Percentiles rank a stretch among this genome's conserved stretches.
Evolutionary conservation across 2,888 invertebrate genomes (phyloP).

Genomic region (Dilophus febrilis): DNA sequence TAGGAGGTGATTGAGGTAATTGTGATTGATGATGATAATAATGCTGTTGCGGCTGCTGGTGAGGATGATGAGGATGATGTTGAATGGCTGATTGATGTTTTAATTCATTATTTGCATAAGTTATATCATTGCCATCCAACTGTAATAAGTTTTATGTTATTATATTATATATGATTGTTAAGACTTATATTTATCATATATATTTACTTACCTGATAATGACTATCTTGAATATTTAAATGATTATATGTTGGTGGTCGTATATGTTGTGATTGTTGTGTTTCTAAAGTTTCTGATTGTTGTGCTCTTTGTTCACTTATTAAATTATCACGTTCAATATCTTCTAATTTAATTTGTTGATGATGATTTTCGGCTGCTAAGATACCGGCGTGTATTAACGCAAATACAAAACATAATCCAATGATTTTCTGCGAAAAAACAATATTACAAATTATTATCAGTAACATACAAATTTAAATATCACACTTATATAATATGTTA

Average conservation of each 20-base stretch:
- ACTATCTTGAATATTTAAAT: constrained; percentile 2
- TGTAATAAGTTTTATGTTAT: too few relatives aligned
- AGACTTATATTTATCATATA: neutral
- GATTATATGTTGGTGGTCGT: constrained; percentile 7
- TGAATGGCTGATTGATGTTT: too few relatives aligned
- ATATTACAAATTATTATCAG: too few relatives aligned
- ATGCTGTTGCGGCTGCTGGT: too few relatives aligned
- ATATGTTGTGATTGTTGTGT: constrained; percentile 9
- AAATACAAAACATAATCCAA: too few relatives aligned
- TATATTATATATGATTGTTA: neutral
- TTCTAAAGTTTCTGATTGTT: constrained; percentile 7
- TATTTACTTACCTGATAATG: constrained; percentile 3
- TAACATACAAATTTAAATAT: too few relatives aligned
- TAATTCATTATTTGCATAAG: too few relatives aligned
- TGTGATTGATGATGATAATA: too few relatives aligned
- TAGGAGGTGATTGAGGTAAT: neutral
- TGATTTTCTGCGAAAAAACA: too few relatives aligned
- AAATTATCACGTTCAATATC: constrained; percentile 58
- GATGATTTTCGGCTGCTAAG: constrained; percentile 24
- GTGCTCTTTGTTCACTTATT: constrained; percentile 33
- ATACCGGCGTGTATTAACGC: too few relatives aligned
- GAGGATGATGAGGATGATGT: too few relatives aligned
- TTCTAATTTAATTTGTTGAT: constrained; percentile 44
- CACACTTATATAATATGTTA: too few relatives aligned
- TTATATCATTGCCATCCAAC: neutral